phyloP scores from a whole-genome alignment of 2,113 vertebrate species.

The Mormyrus lacerda region DNA sequence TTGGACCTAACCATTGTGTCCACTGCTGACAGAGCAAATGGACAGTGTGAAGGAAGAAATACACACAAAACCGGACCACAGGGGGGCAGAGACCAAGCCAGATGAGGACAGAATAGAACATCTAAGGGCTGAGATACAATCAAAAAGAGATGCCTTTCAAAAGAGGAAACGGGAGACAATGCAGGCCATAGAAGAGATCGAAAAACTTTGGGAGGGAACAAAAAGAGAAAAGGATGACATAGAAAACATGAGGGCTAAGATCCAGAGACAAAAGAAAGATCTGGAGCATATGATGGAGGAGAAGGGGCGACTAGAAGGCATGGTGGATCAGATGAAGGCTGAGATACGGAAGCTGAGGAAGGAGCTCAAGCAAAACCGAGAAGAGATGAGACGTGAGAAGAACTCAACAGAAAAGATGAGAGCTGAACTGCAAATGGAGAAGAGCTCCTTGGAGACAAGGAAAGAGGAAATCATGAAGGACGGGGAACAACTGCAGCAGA shows the following conservation, averaged over 20 bases:
- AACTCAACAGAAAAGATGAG: slow-evolving; percentile 36
- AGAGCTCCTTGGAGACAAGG: slow-evolving; percentile 29
- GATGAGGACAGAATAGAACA: slow-evolving; percentile 19
- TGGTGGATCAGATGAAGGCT: slow-evolving; percentile 32
- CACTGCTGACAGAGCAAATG: slow-evolving; percentile 37
- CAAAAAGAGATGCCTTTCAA: slow-evolving; percentile 38
- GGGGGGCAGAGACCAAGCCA: slow-evolving; percentile 27
- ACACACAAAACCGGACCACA: slow-evolving; percentile 31
- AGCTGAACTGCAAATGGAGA: slow-evolving; percentile 40
- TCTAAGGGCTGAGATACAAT: slow-evolving; percentile 17
- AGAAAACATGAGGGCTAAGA: slow-evolving; percentile 35
- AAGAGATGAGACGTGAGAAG: slow-evolving; percentile 37
- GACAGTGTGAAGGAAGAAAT: slow-evolving; percentile 30
- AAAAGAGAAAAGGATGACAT: slow-evolving; percentile 37
- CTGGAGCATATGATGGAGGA: slow-evolving; percentile 40
- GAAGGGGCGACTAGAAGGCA: slow-evolving; percentile 31
- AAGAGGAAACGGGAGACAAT: slow-evolving; percentile 38
- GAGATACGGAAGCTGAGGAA: slow-evolving; percentile 31
- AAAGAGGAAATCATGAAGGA: slow-evolving; percentile 34
- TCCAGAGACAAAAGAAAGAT: slow-evolving; percentile 38
- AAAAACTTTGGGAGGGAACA: slow-evolving; percentile 40
- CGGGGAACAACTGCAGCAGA: slow-evolving; percentile 29
- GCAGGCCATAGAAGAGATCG: slow-evolving; percentile 40
- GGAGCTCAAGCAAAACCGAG: slow-evolving; percentile 33
- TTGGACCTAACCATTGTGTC: neutral